phyloP scores from a whole-genome alignment of 2,113 vertebrate genomes.

The Sula dactylatra region DNA sequence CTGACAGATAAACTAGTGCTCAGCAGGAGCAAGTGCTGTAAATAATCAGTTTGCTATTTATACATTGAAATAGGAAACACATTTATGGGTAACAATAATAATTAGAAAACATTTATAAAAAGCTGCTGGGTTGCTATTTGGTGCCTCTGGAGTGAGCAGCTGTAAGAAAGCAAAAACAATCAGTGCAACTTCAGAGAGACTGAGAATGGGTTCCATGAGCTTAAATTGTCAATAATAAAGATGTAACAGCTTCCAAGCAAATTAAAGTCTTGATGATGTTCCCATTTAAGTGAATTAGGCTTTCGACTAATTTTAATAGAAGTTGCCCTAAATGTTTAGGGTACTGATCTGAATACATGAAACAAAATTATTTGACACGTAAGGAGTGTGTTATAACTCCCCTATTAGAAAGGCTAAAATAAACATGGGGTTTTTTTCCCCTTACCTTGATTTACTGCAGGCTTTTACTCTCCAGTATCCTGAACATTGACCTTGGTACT shows the following conservation, averaged over 20 bases:
- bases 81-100: conserved; percentile 36
- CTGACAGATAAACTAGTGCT: conserved; percentile 15
- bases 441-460: neutral
- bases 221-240: conserved; percentile 46
- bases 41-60: conserved; percentile 55
- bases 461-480: neutral
- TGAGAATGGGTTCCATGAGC: conserved; percentile 13
- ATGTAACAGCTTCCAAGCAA: conserved; percentile 22
- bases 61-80: conserved; percentile 1
- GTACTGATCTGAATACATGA: neutral
- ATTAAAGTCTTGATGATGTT: conserved; percentile 24
- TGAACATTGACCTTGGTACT: neutral
- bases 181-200: conserved; percentile 25
- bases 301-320: conserved; percentile 22
- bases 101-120: conserved; percentile 47
- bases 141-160: conserved; percentile 45
- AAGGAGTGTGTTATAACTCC: neutral
- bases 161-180: conserved; percentile 48
- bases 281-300: conserved; percentile 10
- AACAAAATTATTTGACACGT: neutral
- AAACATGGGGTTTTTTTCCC: accelerated
- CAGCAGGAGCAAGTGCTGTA: conserved; percentile 29
- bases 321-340: neutral
- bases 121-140: neutral
- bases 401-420: neutral